A percentile compares a stretch with the other conserved stretches of the same genome.
Conservation (phyloP, 2,888 invertebrate genomes). For the Pediacus dermestoides region DNA sequence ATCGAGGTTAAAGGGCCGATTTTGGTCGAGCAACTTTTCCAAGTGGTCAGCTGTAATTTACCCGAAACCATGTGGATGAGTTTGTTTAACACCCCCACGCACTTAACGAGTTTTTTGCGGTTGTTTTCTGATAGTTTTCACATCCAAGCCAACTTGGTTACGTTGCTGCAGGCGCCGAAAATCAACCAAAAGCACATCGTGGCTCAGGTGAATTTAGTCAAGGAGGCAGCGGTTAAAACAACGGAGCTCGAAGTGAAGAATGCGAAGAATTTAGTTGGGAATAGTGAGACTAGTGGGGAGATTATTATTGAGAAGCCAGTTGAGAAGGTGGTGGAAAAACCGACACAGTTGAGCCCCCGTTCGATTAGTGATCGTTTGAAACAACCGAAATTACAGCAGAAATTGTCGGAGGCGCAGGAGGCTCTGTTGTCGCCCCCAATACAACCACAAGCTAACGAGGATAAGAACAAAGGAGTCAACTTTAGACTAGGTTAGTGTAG, state of each 20-base stretch:
- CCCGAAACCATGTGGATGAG: slow-evolving; percentile 62
- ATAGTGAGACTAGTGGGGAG: slow-evolving; percentile 10
- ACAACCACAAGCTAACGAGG: slow-evolving; percentile 28
- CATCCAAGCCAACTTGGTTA: slow-evolving; percentile 88
- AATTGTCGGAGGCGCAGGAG: slow-evolving; percentile 33
- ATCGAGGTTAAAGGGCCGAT: slow-evolving; percentile 73
- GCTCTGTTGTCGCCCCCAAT: slow-evolving; percentile 34
- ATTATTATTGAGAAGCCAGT: slow-evolving; percentile 22
- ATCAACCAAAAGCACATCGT: slow-evolving; percentile 52
- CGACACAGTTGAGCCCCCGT: slow-evolving; percentile 32
- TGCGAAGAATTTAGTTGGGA: slow-evolving; percentile 30
- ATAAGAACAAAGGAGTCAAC: slow-evolving; percentile 25
- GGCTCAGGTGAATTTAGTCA: slow-evolving; percentile 33
- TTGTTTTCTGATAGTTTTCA: slow-evolving; percentile 93
- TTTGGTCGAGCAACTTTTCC: slow-evolving; percentile 83
- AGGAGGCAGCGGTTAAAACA: slow-evolving; percentile 26
- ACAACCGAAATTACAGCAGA: slow-evolving; percentile 44
- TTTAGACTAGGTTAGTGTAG: slow-evolving; percentile 36
- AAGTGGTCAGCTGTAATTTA: slow-evolving; percentile 64
- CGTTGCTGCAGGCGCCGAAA: slow-evolving; percentile 74
- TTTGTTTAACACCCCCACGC: slow-evolving; percentile 87
- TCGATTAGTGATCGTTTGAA: slow-evolving; percentile 45
- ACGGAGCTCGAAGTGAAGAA: slow-evolving; percentile 36
- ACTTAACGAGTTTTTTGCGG: slow-evolving; percentile 85
- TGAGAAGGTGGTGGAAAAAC: slow-evolving; percentile 21